Evolutionary conservation across 1,140 invertebrate species (phyloP).

Genomic region (Pachypeltis micranthus): DNA sequence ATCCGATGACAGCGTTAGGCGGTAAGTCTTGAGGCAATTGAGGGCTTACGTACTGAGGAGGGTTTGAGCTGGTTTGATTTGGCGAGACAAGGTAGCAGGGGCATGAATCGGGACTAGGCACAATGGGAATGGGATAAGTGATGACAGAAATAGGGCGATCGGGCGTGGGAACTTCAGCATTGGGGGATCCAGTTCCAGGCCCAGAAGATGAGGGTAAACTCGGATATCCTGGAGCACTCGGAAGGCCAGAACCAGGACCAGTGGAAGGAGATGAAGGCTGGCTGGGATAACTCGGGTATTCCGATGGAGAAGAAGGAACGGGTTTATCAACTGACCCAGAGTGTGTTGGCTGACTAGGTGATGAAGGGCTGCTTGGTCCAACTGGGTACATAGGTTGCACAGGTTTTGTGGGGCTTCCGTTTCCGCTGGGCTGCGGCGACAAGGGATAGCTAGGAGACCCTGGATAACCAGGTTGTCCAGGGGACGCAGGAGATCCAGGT

Average conservation of each 20-base stretch:
- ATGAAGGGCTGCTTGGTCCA: slow-evolving; percentile 16
- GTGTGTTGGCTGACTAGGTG: slow-evolving; percentile 21
- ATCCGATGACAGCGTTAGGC: slow-evolving; percentile 41
- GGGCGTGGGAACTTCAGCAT: slow-evolving; percentile 15
- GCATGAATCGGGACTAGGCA: slow-evolving; percentile 40
- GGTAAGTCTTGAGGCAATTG: slow-evolving; percentile 25
- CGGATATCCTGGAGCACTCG: slow-evolving; percentile 21
- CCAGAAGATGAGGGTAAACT: too few species aligned
- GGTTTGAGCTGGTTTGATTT: slow-evolving; percentile 21
- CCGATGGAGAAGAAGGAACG: slow-evolving; percentile 21
- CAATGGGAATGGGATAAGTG: slow-evolving; percentile 41
- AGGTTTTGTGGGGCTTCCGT: too few species aligned
- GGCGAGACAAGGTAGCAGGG: slow-evolving; percentile 42
- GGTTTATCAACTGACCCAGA: slow-evolving; percentile 24
- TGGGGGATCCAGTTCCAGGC: too few species aligned
- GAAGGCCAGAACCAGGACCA: slow-evolving; percentile 23
- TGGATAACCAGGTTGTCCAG: too few species aligned
- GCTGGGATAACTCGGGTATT: slow-evolving; percentile 19
- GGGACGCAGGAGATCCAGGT: too few species aligned
- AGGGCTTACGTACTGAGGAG: not conserved
- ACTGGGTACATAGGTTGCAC: too few species aligned
- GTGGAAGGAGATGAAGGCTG: slow-evolving; percentile 12
- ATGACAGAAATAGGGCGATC: slow-evolving; percentile 37
- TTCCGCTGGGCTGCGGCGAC: too few species aligned
- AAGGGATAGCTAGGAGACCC: too few species aligned